Evolutionary conservation across 1,140 invertebrate species (phyloP), one percentile per base, ranked within the genome.

Genomic region (Dendroctonus ponderosae): DNA sequence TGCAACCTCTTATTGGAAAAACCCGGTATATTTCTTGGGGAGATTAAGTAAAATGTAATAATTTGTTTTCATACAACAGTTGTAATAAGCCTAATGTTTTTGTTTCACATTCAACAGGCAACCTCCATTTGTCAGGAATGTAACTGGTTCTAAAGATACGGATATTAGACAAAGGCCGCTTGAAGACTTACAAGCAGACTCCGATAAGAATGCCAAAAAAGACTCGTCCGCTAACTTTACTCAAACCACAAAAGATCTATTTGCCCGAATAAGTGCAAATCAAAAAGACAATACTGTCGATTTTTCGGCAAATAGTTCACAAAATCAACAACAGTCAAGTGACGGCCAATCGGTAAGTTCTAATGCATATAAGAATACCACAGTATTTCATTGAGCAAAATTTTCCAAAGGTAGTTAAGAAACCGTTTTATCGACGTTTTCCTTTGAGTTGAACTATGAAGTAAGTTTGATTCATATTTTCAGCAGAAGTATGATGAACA

Each of bases 221-320:
- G 42, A 44, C 67, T 6, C 76, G 80, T 14, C 39, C 15, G 5
- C 39, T 37, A 37, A 42, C 69, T 76, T 90, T 48, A 86, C 88
- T 0, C 86, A 67, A 58, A 50, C 65, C 6, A 61, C 65, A 7
- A 60, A 42, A 58, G 87, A 91, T 71, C 76, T 91, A 11, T 87
- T 87, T 62, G 77, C 86, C 72, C 78, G 89, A 58, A 88, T 91
- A 68, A 86, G 87, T 62, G 84, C 88, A 41, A 86, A 88, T 67
- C 87, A 90, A 69, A 79, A 85, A 62, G 81, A 84, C 51, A 75
- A 74, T 64, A 26, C 73, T 58, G 70, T 81, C 75, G 76, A 83
- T 44, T 9, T 39, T 14, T 14, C 11, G 50, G 0, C 38, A 8
- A 2, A 48, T 49, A 49, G 12, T 79, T 7, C 57, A 8, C n/a